Percentiles rank a stretch among this genome's conserved stretches.
Conservation (phyloP, 64 coral and sea anemone genomes). For the Pocillopora damicornis region DNA sequence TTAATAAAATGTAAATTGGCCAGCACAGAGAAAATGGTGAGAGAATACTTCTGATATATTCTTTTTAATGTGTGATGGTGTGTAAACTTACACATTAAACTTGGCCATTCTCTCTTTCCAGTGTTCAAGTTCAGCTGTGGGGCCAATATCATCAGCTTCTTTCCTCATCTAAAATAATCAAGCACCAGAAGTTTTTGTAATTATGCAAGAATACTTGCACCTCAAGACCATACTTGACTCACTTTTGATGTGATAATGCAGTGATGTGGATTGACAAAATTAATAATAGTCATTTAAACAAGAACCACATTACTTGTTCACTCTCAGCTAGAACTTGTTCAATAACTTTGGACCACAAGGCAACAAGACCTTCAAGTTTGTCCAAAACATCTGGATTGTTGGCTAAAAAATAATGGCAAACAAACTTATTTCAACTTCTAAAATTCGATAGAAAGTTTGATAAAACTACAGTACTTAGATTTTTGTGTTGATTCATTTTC, state of each 20-base stretch:
- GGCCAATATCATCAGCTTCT: constrained; percentile 92
- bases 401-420: constrained; percentile 42
- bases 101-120: constrained; percentile 98
- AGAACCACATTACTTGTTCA: constrained; percentile 72
- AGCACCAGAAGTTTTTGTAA: neutral
- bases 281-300: neutral
- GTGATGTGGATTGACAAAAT: no score
- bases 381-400: constrained; percentile 89
- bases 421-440: no score
- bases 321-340: constrained; percentile 96
- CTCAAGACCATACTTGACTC: neutral
- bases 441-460: no score
- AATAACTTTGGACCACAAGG: constrained; percentile 86
- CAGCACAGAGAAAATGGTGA: no score
- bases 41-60: no score
- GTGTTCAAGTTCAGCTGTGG: constrained; percentile 88
- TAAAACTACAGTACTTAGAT: no score
- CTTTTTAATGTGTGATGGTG: no score
- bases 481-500: no score
- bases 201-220: neutral
- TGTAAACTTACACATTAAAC: constrained; percentile 87
- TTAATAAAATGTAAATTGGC: no score
- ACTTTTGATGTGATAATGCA: no score
- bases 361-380: constrained; percentile 89
- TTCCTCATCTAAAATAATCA: constrained; percentile 73